Evolutionary conservation across 2,888 invertebrate species (phyloP).

Genomic region (Meteorus colon): DNA sequence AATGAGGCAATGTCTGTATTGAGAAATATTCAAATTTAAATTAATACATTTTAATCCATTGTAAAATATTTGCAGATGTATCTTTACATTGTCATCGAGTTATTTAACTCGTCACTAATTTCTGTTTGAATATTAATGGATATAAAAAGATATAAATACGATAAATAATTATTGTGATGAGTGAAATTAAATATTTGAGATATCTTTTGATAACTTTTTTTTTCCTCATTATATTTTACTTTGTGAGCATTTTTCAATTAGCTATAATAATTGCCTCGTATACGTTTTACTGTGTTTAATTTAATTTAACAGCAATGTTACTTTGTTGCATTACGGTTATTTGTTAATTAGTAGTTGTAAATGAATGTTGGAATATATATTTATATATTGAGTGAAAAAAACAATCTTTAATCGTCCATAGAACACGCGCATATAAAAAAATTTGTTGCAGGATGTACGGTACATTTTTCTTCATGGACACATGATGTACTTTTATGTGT

Average conservation of each 20-base stretch:
- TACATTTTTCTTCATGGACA: slow-evolving; percentile 25
- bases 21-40: not conserved
- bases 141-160: not conserved
- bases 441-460: slow-evolving; percentile 29
- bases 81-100: not conserved
- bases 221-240: not conserved
- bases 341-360: slow-evolving; percentile 38
- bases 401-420: slow-evolving; percentile 42
- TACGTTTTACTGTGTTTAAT: not conserved
- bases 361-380: slow-evolving; percentile 24
- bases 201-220: not conserved
- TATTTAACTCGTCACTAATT: not conserved
- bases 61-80: not conserved
- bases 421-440: slow-evolving; percentile 21
- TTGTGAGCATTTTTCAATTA: slow-evolving; percentile 14
- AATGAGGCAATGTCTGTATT: not conserved
- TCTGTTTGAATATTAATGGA: not conserved
- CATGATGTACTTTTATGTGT: not conserved
- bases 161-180: not conserved
- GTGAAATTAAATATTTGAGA: not conserved
- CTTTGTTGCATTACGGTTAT: slow-evolving; percentile 35
- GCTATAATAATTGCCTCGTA: slow-evolving; percentile 3
- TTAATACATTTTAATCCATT: not conserved
- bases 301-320: slow-evolving; percentile 9
- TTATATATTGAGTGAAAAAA: not conserved